These are phyloP conservation scores for Dynastes tityus DNA, from an alignment of 2,888 invertebrate species.

Conservation along the genomic window DNA sequence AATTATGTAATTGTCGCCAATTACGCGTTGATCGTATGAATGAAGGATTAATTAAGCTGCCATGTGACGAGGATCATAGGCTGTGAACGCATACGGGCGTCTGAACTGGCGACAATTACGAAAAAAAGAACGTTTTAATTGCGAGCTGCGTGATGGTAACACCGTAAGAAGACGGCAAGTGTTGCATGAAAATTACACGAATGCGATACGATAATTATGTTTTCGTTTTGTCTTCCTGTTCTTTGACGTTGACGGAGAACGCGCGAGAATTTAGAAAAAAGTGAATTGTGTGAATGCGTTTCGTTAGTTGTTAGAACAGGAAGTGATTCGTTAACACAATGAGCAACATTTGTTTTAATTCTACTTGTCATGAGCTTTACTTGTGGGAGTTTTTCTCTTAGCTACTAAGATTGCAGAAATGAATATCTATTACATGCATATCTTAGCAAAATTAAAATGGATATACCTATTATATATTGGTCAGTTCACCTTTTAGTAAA, in stretches of 20 bases:
- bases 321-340: conserved; percentile 13
- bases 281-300: conserved; percentile 8
- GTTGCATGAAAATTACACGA: conserved; percentile 35
- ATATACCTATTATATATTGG: too few relatives aligned
- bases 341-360: background rate
- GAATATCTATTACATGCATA: too few relatives aligned
- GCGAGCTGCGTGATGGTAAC: conserved; percentile 33
- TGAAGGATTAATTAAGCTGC: conserved; percentile 25
- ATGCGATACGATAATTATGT: conserved; percentile 26
- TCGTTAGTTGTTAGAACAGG: conserved; percentile 8
- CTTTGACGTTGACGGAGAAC: conserved; percentile 7
- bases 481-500: too few relatives aligned
- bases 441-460: too few relatives aligned
- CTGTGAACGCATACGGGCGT: conserved; percentile 6
- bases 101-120: conserved; percentile 39
- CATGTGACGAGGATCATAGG: background rate
- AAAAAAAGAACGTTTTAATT: conserved; percentile 36
- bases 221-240: conserved; percentile 23
- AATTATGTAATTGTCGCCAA: conserved; percentile 22
- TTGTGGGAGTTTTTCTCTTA: too few relatives aligned
- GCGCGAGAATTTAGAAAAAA: conserved; percentile 28
- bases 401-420: too few relatives aligned
- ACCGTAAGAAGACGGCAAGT: conserved; percentile 21
- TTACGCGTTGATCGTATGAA: conserved; percentile 20
- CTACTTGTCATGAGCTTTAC: too few relatives aligned